Evolutionary conservation across 1,140 invertebrate genomes (phyloP), one percentile per base, ranked within the genome.

Genomic region (Lordiphosa stackelbergi): DNA sequence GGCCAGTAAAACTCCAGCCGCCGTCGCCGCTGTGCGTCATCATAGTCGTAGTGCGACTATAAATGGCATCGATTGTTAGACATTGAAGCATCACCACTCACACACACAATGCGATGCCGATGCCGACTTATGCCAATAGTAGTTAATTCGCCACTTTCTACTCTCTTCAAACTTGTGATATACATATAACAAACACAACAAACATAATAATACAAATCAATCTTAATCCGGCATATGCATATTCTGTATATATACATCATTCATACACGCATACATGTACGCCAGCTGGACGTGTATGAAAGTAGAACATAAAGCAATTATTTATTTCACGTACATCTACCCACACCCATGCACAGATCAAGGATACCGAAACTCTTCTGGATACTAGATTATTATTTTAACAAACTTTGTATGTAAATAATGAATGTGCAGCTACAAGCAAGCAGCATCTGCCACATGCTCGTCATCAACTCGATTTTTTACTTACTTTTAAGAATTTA

Each of bases 161-260:
- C 69, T 81, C 79, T 81, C 77, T 83, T 77, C 57, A 77, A 72
- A 83, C 73, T 83, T 83, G 77, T 83, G 77, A 81, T 81, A 81
- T 81, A 81, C 57, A 68, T 52, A 65, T 53, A 66, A 52, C 9
- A 46, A 61, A 64, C 42, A 60, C 12, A 72, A 62, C 36, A 58
- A 59, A 60, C 42, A 46, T 51, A 54, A 41, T 52, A 34, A 53
- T 34, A 53, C 41, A 12, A 28, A 31, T 31, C 28, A 55, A 31
- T 37, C 6, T 40, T 11, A 48, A 49, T 42, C 16, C 16, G 31
- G 31, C 47, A 49, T 37, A 69, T 31, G 22, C 34, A 37, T 12
- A 45, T 31, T 45, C 19, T 45, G 19, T 52, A 51, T 56, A 51
- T 56, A 65, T 42, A 34, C n/a, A 54, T 49, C 35, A 49, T 35